Base-by-base conservation (phyloP, 2,888 invertebrate species). In the Pammene fasciana region DNA sequence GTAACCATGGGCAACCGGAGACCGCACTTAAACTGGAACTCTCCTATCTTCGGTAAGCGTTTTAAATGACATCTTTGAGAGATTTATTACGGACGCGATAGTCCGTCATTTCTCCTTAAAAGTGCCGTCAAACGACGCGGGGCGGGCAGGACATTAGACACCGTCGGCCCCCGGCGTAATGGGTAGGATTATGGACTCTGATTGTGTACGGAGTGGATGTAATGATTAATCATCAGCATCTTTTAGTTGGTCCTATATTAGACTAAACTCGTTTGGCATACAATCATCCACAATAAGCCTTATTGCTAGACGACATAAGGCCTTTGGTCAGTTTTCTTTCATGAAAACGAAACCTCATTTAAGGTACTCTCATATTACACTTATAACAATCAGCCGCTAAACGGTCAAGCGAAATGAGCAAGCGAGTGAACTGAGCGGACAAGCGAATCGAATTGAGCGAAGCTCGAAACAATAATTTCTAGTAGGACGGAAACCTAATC, bases 101-200 rank as follows among this genome's bases (percentile, higher is more conserved):
- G 64, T 64, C 36, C 64, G 68, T 64, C 68, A 68, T 68, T 68
- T 68, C 54, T 68, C 57, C 57, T 57, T 50, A 56, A 67, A 60
- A 57, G 50, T 61, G 36, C 45, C n/a, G n/a, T n/a, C n/a, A n/a
- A n/a, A 68, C 26, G 50, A 56, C 11, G n/a, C n/a, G n/a, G n/a
- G n/a, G n/a, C n/a, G n/a, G n/a, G 16, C 43, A 14, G 50, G 38
- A 16, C 66, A 59, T 62, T 43, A 57, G 67, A 45, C 13, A 43
- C 38, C 26, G 67, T 62, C 62, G 57, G 16, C 8, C 26, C 16
- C 46, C 11, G 46, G 16, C 50, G 62, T 10, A 68, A 52, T 26
- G 56, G 64, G 34, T 50, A 55, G 45, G 43, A 64, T 52, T 54
- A 54, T 18, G 43, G 6, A 34, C 43, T 41, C 64, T 41, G 52